These are phyloP conservation scores for Pollimyrus isidori DNA, from an alignment of 2,113 vertebrate genomes.

Conservation along the genomic window DNA sequence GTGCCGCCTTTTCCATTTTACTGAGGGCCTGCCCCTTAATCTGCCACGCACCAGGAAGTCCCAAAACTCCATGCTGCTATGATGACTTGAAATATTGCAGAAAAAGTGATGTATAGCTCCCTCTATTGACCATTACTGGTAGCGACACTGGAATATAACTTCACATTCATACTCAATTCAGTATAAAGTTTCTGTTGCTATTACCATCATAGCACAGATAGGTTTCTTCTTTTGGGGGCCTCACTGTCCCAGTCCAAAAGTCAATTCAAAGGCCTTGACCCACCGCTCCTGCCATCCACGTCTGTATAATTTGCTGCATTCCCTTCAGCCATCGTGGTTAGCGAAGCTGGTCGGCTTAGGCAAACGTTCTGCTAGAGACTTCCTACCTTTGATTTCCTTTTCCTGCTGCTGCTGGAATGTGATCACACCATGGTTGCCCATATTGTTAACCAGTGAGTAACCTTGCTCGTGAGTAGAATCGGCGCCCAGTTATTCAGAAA, in stretches of 20 bases:
- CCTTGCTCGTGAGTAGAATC: background rate
- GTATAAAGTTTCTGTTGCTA: background rate
- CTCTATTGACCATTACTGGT: background rate
- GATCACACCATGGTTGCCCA: background rate
- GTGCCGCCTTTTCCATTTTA: background rate
- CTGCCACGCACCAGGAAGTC: background rate
- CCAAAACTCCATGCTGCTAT: background rate
- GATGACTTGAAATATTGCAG: background rate
- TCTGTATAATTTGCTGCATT: background rate
- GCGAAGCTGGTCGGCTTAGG: background rate
- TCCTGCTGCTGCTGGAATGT: background rate
- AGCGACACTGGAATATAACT: background rate
- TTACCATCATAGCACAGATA: background rate
- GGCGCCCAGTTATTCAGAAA: background rate
- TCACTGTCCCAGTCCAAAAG: background rate
- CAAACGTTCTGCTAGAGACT: background rate
- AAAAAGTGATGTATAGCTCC: background rate
- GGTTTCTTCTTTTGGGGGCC: background rate
- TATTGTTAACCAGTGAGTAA: background rate
- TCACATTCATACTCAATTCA: background rate
- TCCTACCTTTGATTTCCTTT: background rate
- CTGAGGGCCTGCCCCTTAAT: background rate
- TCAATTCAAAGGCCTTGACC: background rate
- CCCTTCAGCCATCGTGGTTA: background rate
- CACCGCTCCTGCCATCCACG: background rate